phyloP scores from a whole-genome alignment of 53 echinoderm and acorn worm species.

The Antedon mediterranea region DNA sequence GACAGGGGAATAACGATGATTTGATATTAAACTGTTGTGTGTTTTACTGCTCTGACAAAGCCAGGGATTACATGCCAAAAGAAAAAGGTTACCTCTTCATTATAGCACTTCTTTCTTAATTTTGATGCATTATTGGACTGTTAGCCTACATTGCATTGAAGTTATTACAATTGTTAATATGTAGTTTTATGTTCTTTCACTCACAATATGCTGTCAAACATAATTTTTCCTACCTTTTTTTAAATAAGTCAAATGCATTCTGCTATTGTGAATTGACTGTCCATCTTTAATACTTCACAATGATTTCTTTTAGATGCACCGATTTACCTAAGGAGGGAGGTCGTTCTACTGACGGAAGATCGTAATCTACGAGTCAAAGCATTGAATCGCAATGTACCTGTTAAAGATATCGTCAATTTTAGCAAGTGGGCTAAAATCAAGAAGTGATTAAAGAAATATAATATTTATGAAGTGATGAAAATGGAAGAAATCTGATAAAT shows the following conservation, averaged over 20 bases:
- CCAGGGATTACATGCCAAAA: slow-evolving; percentile 73
- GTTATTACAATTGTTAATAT: too few species aligned
- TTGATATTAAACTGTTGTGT: slow-evolving; percentile 74
- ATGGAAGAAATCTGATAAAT: too few species aligned
- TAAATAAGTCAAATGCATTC: too few species aligned
- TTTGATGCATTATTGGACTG: too few species aligned
- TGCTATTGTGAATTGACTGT: too few species aligned
- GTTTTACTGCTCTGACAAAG: slow-evolving; percentile 71
- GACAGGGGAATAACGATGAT: slow-evolving; percentile 88
- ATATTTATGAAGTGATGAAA: too few species aligned
- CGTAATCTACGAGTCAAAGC: slow-evolving; percentile 90
- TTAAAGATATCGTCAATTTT: slow-evolving; percentile 55
- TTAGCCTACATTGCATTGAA: too few species aligned
- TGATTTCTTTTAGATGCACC: slow-evolving; percentile 44
- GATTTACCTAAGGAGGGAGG: slow-evolving; percentile 56
- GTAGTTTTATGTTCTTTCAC: too few species aligned
- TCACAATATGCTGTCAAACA: too few species aligned
- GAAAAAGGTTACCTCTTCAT: slow-evolving; percentile 42
- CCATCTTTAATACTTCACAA: too few species aligned
- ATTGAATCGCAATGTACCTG: slow-evolving; percentile 86
- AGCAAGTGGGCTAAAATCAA: slow-evolving; percentile 61
- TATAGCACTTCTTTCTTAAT: too few species aligned
- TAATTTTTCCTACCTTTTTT: too few species aligned
- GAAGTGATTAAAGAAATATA: background rate
- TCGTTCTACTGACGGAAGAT: slow-evolving; percentile 91